Evolutionary conservation across 1,140 invertebrate species (phyloP), one percentile per base, ranked within the genome.

Genomic region (Macrocentrus cingulum): DNA sequence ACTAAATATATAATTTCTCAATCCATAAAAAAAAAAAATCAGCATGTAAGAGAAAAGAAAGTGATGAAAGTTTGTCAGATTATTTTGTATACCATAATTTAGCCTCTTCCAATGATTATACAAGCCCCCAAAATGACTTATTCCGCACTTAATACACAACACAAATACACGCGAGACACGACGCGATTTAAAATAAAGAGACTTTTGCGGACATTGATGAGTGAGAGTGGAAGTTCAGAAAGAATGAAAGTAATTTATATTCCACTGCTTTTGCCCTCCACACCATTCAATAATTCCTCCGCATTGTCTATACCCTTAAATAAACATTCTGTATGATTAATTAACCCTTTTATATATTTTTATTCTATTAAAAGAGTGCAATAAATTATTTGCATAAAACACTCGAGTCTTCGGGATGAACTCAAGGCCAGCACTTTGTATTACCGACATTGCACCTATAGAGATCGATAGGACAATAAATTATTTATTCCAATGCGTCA

Each of bases 351-450:
- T 42, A 9, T 8, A 32, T 32, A 49, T 32, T n/a, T n/a, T n/a
- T n/a, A n/a, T n/a, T n/a, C n/a, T n/a, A n/a, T n/a, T n/a, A n/a
- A n/a, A n/a, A n/a, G n/a, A n/a, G n/a, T n/a, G n/a, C n/a, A n/a
- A n/a, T n/a, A 49, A 13, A 49, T 32, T 49, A 15, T 16, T 25
- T 32, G 46, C 46, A 49, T 6, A 15, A 32, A 49, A 49, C 23
- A 5, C 25, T 15, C 6, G 15, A 49, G 46, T 49, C 23, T 29
- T 32, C 9, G 13, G 11, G 46, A 49, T 49, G 23, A 16, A 23
- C 46, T 49, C 46, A 49, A 49, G 46, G 46, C 46, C 46, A 49
- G 29, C 29, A 49, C 29, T 49, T 49, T 32, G 46, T 49, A 49
- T 49, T 49, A 49, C 29, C 18, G 18, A 23, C 18, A 29, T 29